phyloP scores from a whole-genome alignment of 2,797 vertebrate genomes.

The Callimico goeldii region DNA sequence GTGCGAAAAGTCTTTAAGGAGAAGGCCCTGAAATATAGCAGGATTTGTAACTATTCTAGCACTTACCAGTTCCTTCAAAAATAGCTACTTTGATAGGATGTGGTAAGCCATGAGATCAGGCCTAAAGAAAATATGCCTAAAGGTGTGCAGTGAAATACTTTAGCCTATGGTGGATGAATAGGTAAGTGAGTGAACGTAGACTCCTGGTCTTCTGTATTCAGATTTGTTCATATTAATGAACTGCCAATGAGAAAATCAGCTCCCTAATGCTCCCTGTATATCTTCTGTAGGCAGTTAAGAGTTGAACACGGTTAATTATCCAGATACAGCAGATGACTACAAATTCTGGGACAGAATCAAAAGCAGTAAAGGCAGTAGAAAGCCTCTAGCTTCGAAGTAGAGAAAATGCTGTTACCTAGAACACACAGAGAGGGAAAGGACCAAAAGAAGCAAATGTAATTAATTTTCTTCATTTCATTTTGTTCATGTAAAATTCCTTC shows the following conservation, averaged over 20 bases:
- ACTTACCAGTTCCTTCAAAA: background rate
- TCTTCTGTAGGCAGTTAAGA: background rate
- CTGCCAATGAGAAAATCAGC: background rate
- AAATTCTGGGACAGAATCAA: constrained; percentile 11
- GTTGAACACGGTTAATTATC: background rate
- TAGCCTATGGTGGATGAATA: background rate
- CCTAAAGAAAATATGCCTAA: background rate
- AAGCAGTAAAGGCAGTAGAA: background rate
- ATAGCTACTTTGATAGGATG: background rate
- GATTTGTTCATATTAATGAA: background rate
- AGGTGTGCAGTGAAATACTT: background rate
- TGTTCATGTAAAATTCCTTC: constrained; percentile 1
- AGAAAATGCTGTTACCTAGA: background rate
- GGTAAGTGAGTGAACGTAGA: background rate
- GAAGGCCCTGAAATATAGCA: background rate
- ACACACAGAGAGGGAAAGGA: background rate
- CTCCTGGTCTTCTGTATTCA: background rate
- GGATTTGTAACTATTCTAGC: background rate
- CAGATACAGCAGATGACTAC: background rate
- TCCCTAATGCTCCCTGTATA: background rate
- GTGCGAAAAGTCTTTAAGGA: background rate
- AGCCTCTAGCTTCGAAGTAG: background rate
- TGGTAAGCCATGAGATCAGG: background rate
- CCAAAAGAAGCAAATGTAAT: background rate
- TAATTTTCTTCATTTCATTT: background rate